A percentile compares a stretch with the other conserved stretches of the same genome.
Conservation (phyloP, 1,140 invertebrate genomes). For the Ostrea edulis region DNA sequence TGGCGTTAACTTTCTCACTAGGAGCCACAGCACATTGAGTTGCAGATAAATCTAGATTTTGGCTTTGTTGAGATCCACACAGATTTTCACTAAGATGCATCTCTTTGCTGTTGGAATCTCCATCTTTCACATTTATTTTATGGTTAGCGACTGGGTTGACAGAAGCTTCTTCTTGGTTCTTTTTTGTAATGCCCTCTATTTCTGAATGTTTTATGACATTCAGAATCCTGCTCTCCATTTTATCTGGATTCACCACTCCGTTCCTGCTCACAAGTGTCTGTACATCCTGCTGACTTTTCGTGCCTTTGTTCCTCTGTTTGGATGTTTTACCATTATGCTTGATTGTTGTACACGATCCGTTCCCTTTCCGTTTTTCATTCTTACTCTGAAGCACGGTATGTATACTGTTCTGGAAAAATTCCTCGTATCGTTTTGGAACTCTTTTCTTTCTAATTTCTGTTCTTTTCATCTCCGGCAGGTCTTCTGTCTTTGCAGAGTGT, state of each 20-base stretch:
- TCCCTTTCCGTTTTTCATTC: not conserved
- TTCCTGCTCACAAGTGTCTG: not conserved
- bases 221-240: not conserved
- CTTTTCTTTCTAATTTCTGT: not conserved
- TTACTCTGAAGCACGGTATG: not conserved
- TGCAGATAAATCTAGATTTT: not conserved
- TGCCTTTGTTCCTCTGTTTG: not conserved
- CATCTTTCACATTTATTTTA: no score
- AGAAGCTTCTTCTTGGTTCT: not conserved
- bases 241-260: not conserved
- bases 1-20: not conserved
- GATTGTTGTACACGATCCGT: not conserved
- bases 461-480: not conserved
- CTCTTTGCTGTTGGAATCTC: not conserved
- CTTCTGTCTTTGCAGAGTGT: not conserved
- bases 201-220: constrained; percentile 17
- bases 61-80: not conserved
- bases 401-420: not conserved
- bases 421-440: constrained; percentile 5
- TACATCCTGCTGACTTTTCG: not conserved
- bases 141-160: not conserved
- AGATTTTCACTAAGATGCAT: not conserved
- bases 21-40: not conserved
- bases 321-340: not conserved
- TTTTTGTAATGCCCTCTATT: not conserved